Conservation (phyloP, 2,797 vertebrate species). For the Malurus leucopterus region DNA sequence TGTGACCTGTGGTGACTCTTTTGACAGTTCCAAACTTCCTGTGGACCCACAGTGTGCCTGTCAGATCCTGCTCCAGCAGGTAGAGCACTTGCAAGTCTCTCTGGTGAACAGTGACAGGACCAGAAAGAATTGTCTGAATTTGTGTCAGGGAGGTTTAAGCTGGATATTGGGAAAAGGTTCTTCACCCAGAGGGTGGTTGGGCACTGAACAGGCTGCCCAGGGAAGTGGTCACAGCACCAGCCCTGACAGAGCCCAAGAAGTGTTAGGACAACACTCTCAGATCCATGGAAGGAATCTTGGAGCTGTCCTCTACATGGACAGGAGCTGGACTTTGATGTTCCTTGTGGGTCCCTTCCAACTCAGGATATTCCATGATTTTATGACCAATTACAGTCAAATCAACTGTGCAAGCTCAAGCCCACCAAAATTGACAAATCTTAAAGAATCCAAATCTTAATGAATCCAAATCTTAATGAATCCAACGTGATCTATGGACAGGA, state of each 20-base stretch:
- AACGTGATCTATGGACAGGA: fast-evolving
- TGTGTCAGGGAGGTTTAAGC: neutral
- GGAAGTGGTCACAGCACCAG: neutral
- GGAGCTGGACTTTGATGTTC: fast-evolving
- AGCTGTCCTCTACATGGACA: neutral
- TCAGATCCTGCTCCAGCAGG: neutral
- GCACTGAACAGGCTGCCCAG: neutral
- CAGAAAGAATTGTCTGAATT: neutral
- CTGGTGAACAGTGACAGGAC: neutral
- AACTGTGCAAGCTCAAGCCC: neutral
- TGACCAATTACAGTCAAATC: neutral
- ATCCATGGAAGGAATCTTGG: neutral
- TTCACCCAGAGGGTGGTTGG: fast-evolving
- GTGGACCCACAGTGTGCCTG: neutral
- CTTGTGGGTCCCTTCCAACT: neutral
- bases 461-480: neutral
- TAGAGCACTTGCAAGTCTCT: neutral
- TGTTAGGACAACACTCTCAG: neutral
- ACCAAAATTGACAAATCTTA: neutral
- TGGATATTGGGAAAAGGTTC: neutral
- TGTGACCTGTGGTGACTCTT: neutral
- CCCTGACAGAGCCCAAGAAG: neutral
- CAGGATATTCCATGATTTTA: neutral
- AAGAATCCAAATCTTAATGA: neutral
- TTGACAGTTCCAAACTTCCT: neutral